Evolutionary conservation across 2,888 invertebrate species (phyloP).

Genomic region (Phaonia tiefii): DNA sequence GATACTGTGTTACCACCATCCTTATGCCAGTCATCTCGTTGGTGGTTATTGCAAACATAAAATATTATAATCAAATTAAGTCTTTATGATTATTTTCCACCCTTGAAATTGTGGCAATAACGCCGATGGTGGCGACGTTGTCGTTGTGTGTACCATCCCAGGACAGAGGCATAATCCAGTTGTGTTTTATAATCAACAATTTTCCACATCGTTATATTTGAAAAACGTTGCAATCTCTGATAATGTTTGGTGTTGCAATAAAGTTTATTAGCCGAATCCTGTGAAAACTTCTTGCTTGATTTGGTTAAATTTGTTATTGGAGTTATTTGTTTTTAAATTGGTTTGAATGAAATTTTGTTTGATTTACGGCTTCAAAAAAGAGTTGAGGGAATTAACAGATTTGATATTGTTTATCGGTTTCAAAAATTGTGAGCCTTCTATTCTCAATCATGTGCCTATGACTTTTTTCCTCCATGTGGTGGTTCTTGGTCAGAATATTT

Average conservation of each 20-base stretch:
- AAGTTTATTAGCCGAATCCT: conserved; percentile 26
- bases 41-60: conserved; percentile 33
- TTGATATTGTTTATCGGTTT: too few relatives aligned
- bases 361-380: too few relatives aligned
- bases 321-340: too few relatives aligned
- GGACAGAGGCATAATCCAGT: conserved; percentile 48
- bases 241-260: not conserved
- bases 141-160: not conserved
- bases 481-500: too few relatives aligned
- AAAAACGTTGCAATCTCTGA: conserved; percentile 16
- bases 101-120: conserved; percentile 45
- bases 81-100: conserved; percentile 51
- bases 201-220: conserved; percentile 64
- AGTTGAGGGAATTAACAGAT: too few relatives aligned
- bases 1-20: not conserved
- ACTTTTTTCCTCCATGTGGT: too few relatives aligned
- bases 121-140: not conserved
- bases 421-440: too few relatives aligned
- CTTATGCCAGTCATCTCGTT: not conserved
- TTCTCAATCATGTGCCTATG: too few relatives aligned
- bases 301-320: too few relatives aligned
- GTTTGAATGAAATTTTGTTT: too few relatives aligned
- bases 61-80: conserved; percentile 64
- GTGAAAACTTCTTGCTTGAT: conserved; percentile 28
- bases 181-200: conserved; percentile 63